Conservation (phyloP, 2,797 vertebrate genomes). For the Glossophaga mutica region DNA sequence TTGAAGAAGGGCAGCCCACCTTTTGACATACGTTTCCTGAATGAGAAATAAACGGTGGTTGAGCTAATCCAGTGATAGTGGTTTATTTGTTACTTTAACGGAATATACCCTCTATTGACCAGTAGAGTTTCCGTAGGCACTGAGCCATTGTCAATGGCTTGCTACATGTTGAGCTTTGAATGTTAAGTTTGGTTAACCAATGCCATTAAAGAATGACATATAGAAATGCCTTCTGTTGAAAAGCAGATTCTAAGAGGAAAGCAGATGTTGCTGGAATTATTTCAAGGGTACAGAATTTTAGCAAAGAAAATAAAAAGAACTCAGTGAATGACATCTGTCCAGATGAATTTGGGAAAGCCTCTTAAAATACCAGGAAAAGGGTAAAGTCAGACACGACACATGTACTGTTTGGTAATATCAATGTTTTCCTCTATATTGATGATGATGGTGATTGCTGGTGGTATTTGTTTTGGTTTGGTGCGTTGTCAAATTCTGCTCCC, state of each 20-base stretch:
- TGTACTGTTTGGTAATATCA: neutral
- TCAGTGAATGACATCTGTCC: neutral
- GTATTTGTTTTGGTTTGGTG: neutral
- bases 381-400: neutral
- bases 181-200: neutral
- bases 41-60: neutral
- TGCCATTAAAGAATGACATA: neutral
- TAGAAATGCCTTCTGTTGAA: neutral
- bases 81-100: neutral
- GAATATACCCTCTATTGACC: neutral
- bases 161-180: neutral
- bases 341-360: neutral
- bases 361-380: neutral
- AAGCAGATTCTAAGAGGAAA: conserved; percentile 5
- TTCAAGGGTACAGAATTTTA: neutral
- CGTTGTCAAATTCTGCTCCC: neutral
- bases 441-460: neutral
- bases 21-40: neutral
- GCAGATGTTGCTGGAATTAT: conserved; percentile 9
- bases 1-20: neutral
- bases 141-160: neutral
- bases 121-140: neutral
- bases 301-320: neutral
- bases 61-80: neutral
- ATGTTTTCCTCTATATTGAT: neutral